Conservation (phyloP, 1,140 invertebrate genomes). For the Semibalanus balanoides region DNA sequence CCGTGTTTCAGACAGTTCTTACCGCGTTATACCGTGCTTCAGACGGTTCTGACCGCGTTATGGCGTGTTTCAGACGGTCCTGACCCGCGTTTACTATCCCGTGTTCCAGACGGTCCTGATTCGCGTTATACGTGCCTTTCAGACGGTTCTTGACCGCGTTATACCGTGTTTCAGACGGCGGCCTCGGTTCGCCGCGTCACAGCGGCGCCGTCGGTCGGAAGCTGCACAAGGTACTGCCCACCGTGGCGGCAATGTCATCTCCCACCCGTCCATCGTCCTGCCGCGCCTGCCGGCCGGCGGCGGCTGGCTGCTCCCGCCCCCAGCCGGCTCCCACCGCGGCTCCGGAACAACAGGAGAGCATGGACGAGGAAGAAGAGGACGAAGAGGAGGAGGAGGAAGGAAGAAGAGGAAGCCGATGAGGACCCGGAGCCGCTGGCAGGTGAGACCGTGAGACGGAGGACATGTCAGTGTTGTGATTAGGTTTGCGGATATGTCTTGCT, state of each 20-base stretch:
- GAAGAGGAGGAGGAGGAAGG: not conserved
- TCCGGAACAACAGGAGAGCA: not conserved
- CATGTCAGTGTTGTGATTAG: no score
- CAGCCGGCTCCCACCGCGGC: no score
- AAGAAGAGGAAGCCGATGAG: not conserved
- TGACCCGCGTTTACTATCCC: no score
- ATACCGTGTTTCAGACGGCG: not conserved
- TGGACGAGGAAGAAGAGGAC: not conserved
- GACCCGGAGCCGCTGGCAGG: not conserved
- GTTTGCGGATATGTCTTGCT: no score
- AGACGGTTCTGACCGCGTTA: no score
- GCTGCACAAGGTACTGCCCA: not conserved
- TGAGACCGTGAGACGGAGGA: no score
- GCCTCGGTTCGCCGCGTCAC: not conserved
- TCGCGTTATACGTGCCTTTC: no score
- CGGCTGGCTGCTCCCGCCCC: not conserved
- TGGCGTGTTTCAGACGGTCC: no score
- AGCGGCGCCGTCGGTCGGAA: not conserved
- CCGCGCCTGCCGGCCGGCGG: not conserved
- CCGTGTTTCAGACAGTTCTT: no score
- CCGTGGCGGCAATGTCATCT: slow-evolving; percentile 4
- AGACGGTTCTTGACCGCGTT: no score
- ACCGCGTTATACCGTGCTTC: no score
- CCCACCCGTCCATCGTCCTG: slow-evolving; percentile 3
- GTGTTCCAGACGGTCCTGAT: no score